These are phyloP conservation scores for Yponomeuta malinellus DNA, from an alignment of 2,888 invertebrate genomes.

Conservation along the genomic window DNA sequence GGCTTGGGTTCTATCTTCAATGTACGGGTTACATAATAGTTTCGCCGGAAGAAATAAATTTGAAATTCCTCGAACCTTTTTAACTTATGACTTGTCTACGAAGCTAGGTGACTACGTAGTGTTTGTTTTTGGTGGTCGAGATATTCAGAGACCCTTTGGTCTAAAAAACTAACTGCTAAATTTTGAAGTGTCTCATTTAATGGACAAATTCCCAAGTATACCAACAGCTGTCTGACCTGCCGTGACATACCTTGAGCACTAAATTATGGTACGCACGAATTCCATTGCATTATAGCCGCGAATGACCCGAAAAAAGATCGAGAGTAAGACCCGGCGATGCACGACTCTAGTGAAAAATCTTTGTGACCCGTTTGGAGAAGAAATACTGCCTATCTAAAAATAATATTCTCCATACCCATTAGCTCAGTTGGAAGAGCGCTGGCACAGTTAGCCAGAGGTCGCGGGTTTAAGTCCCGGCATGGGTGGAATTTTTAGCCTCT, in stretches of 20 bases:
- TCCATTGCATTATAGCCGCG: background rate
- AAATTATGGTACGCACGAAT: conserved; percentile 15
- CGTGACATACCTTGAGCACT: conserved; percentile 13
- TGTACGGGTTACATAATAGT: background rate
- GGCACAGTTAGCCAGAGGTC: too few species aligned
- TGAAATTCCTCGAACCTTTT: background rate
- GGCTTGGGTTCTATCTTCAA: background rate
- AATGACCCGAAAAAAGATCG: conserved; percentile 12
- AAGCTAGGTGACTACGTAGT: too few species aligned
- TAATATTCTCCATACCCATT: background rate
- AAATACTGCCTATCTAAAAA: background rate
- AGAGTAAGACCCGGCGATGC: conserved; percentile 7
- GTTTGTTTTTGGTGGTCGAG: too few species aligned
- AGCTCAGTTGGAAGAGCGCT: too few species aligned
- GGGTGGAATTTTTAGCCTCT: too few species aligned
- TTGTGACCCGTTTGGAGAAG: background rate
- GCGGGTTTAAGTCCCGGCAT: too few species aligned
- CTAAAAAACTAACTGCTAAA: too few species aligned
- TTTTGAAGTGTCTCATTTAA: background rate
- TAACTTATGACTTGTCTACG: too few species aligned
- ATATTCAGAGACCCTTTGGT: too few species aligned
- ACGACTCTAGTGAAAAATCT: conserved; percentile 2
- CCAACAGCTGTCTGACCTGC: background rate
- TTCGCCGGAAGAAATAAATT: background rate
- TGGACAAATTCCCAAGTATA: background rate